Conservation (phyloP, 2,888 invertebrate genomes). For the Eupelmus urozonus region DNA sequence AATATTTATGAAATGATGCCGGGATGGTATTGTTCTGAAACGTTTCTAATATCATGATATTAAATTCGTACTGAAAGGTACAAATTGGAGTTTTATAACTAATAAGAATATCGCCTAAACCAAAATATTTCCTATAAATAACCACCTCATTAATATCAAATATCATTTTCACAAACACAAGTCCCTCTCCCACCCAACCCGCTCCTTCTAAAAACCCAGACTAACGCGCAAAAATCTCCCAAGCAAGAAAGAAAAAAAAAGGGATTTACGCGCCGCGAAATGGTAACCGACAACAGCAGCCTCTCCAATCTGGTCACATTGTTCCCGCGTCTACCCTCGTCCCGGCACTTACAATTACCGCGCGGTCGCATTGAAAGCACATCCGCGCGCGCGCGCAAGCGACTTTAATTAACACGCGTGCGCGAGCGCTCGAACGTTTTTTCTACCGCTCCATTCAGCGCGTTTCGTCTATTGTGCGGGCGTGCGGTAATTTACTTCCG, state of each 20-base stretch:
- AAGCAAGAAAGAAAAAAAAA: neutral
- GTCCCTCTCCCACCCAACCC: too few relatives aligned
- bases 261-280: neutral
- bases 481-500: constrained; percentile 47
- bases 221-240: too few relatives aligned
- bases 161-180: too few relatives aligned
- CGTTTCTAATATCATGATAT: too few relatives aligned
- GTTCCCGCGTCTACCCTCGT: neutral
- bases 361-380: constrained; percentile 15
- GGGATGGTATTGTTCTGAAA: too few relatives aligned
- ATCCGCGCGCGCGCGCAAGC: neutral
- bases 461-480: constrained; percentile 1
- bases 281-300: neutral
- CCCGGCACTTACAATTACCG: constrained; percentile 35
- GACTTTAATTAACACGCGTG: constrained; percentile 36
- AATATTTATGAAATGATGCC: too few relatives aligned
- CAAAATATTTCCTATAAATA: too few relatives aligned
- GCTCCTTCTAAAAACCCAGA: too few relatives aligned
- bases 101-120: too few relatives aligned
- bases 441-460: neutral
- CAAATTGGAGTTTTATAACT: too few relatives aligned
- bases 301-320: neutral
- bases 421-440: constrained; percentile 1
- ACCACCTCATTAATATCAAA: too few relatives aligned
- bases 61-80: too few relatives aligned